Conservation (phyloP, 1,140 invertebrate genomes). For the Drosophila bifasciata region DNA sequence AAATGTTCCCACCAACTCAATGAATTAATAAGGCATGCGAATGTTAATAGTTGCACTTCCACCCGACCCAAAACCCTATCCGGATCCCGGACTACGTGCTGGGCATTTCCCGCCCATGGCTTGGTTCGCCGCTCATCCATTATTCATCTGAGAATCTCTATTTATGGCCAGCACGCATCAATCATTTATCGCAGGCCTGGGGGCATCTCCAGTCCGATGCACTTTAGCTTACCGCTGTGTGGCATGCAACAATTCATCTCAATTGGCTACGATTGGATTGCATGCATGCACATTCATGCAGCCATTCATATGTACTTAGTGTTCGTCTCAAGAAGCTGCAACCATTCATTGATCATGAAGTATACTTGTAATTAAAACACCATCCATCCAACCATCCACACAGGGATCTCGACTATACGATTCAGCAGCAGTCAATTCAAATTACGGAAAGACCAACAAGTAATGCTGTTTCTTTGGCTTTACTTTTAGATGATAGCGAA, state of each 20-base stretch:
- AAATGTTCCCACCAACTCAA: slow-evolving; percentile 35
- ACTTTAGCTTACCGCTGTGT: slow-evolving; percentile 15
- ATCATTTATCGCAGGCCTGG: not conserved
- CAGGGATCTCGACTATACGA: too few relatives aligned
- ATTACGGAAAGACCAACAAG: too few relatives aligned
- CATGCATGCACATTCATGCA: slow-evolving; percentile 34
- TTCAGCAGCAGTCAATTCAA: too few relatives aligned
- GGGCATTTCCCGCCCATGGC: slow-evolving; percentile 18
- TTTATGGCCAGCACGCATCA: slow-evolving; percentile 15
- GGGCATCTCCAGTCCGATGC: slow-evolving; percentile 3
- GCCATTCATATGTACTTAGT: not conserved
- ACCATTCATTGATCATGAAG: too few relatives aligned
- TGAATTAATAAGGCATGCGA: slow-evolving; percentile 30
- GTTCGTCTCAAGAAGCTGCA: too few relatives aligned
- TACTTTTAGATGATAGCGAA: too few relatives aligned
- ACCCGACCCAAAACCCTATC: not conserved
- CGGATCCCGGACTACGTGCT: not conserved
- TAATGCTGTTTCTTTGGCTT: too few relatives aligned
- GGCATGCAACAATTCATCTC: slow-evolving; percentile 65
- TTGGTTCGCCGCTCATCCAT: slow-evolving; percentile 10
- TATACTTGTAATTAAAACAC: too few relatives aligned
- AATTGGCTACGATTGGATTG: slow-evolving; percentile 61
- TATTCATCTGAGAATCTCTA: slow-evolving; percentile 3
- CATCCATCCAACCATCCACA: too few relatives aligned
- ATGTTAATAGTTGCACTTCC: not conserved